Base-by-base conservation (phyloP, 2,113 vertebrate species). In the Mesembrinibis cayennensis region DNA sequence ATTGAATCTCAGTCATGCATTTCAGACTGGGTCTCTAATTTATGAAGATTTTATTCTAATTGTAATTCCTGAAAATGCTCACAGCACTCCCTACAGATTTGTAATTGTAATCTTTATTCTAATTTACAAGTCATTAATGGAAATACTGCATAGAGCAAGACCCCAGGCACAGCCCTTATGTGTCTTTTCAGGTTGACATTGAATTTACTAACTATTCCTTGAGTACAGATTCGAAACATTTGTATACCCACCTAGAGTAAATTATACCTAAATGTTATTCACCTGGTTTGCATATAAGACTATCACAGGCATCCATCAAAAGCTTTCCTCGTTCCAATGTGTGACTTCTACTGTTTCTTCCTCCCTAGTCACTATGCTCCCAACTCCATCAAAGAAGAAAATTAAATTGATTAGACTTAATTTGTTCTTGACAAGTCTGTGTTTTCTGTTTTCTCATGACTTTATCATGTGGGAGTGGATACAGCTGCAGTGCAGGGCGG, bases 21-120 rank as follows among this genome's bases (percentile, higher is more conserved):
- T 94, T 77, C 93, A 81, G 82, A 52, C 76, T 55, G n/a, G 9
- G 8, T 89, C 79, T 93, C 61, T 90, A 59, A 97, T 87, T 92
- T 96, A 90, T 95, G 86, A 66, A 93, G 47, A 93, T 97, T 87
- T 96, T 97, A 93, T 93, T 97, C 82, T 92, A 87, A 83, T 81
- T 94, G 66, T 80, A 94, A 90, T 90, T 50, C 42, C 47, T 90
- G 88, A 92, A 97, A 89, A 78, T 81, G 92, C 69, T 93, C 2
- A 1, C 42, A 90, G 90, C 88, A 49, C 55, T 95, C 93, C 72
- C 88, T 78, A 62, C 85, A 86, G 79, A 95, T 97, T 92, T 97
- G 95, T 94, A 90, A 94, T 92, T 95, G 71, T 95, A 97, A 95
- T 97, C 85, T 89, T 81, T 52, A 58, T 88, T 77, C 90, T 90